phyloP scores from a whole-genome alignment of 2,113 vertebrate genomes.

The Myrmecobius fasciatus region DNA sequence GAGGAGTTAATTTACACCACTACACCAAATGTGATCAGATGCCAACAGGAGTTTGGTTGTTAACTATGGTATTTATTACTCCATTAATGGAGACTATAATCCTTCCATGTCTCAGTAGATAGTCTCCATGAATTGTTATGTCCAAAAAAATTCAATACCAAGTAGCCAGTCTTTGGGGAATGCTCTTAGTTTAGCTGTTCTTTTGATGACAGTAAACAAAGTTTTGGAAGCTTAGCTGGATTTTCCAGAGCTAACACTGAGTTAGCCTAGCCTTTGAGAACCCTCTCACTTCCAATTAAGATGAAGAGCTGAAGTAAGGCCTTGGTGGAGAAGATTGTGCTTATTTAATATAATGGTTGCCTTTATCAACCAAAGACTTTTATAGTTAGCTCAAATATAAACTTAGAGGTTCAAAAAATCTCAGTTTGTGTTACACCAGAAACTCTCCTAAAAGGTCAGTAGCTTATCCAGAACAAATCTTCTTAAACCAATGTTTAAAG shows the following conservation, averaged over 20 bases:
- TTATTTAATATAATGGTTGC: not conserved
- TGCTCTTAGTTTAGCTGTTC: not conserved
- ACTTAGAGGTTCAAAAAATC: not conserved
- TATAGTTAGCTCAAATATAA: not conserved
- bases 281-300: not conserved
- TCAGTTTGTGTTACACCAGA: not conserved
- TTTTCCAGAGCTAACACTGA: not conserved
- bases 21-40: not conserved
- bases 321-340: not conserved
- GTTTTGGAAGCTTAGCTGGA: not conserved
- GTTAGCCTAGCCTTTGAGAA: not conserved
- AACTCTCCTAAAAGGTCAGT: not conserved
- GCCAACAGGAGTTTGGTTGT: not conserved
- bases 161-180: not conserved
- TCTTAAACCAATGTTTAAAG: constrained; percentile 14
- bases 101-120: not conserved
- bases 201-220: not conserved
- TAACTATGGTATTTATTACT: not conserved
- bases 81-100: not conserved
- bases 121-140: not conserved
- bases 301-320: not conserved
- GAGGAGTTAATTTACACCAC: not conserved
- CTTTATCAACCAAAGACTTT: not conserved
- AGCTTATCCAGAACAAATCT: not conserved
- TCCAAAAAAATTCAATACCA: not conserved